Evolutionary conservation across 1,140 invertebrate genomes (phyloP).

Genomic region (Pseudomyrmex cubaensis): DNA sequence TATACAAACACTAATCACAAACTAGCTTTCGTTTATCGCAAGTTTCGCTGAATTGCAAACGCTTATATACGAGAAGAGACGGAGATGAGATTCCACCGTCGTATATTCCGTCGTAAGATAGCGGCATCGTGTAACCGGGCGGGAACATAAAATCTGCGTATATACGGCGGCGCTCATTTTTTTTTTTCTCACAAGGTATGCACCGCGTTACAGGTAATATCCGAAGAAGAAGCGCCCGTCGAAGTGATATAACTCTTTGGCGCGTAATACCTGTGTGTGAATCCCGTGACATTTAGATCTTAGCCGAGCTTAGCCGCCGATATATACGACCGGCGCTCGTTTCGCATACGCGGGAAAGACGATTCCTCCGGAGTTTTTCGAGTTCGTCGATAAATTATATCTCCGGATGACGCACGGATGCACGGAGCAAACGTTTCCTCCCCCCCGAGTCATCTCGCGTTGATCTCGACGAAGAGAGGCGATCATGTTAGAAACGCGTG

Average conservation of each 20-base stretch:
- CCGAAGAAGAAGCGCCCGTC: slow-evolving; percentile 1
- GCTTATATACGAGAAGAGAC: neutral
- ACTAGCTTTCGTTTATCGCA: slow-evolving; percentile 29
- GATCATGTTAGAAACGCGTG: slow-evolving; percentile 16
- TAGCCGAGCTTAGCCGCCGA: slow-evolving; percentile 16
- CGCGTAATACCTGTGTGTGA: slow-evolving; percentile 80
- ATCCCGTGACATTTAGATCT: slow-evolving; percentile 79
- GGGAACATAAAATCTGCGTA: neutral
- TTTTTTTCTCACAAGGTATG: neutral
- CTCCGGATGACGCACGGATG: neutral
- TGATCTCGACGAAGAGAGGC: neutral
- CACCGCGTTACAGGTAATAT: slow-evolving; percentile 5
- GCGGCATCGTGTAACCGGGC: neutral
- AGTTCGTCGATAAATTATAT: slow-evolving; percentile 60
- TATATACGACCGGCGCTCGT: slow-evolving; percentile 49
- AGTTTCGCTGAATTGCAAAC: slow-evolving; percentile 13
- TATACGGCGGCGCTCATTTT: neutral
- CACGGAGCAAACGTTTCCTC: neutral
- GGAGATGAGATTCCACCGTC: neutral
- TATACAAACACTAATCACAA: neutral
- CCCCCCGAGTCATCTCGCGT: neutral
- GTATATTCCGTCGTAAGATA: neutral
- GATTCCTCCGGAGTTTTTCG: slow-evolving; percentile 50
- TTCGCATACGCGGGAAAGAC: slow-evolving; percentile 49
- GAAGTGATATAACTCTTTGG: slow-evolving; percentile 76